Evolutionary conservation across 1,140 invertebrate genomes (phyloP).

Genomic region (Cotesia typhae): DNA sequence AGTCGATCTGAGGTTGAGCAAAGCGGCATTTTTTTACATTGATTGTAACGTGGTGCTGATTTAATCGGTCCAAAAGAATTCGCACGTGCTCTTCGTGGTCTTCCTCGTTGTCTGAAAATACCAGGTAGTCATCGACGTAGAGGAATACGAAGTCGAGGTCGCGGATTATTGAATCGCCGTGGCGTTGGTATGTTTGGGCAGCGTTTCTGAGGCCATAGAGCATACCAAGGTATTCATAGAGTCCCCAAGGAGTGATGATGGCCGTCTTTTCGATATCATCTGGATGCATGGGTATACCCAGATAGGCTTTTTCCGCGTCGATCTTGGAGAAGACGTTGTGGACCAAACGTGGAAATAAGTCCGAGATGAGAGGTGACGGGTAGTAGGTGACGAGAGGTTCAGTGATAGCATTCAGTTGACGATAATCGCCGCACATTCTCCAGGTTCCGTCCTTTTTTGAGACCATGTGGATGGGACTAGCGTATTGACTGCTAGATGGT

Average conservation of each 20-base stretch:
- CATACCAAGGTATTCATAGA: no score
- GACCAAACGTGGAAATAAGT: slow-evolving; percentile 49
- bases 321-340: slow-evolving; percentile 53
- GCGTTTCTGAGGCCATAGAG: no score
- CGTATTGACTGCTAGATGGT: slow-evolving; percentile 49
- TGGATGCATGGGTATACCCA: slow-evolving; percentile 55
- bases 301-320: slow-evolving; percentile 60
- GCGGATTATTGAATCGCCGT: slow-evolving; percentile 36
- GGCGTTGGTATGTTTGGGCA: no score
- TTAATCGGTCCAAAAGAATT: slow-evolving; percentile 13
- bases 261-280: no score
- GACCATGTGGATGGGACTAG: slow-evolving; percentile 57
- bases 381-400: slow-evolving; percentile 48
- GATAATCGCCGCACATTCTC: slow-evolving; percentile 56
- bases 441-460: slow-evolving; percentile 53
- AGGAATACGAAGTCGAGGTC: slow-evolving; percentile 28
- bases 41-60: neutral
- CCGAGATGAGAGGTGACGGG: slow-evolving; percentile 47
- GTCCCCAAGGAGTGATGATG: no score
- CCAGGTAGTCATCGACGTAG: slow-evolving; percentile 36
- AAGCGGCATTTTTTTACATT: neutral
- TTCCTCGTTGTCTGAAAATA: slow-evolving; percentile 21
- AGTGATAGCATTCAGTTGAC: slow-evolving; percentile 55
- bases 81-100: slow-evolving; percentile 34
- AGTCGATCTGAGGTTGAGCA: no score